These are phyloP conservation scores for Choreutis nemorana DNA, from an alignment of 2,888 invertebrate genomes.

Conservation along the genomic window DNA sequence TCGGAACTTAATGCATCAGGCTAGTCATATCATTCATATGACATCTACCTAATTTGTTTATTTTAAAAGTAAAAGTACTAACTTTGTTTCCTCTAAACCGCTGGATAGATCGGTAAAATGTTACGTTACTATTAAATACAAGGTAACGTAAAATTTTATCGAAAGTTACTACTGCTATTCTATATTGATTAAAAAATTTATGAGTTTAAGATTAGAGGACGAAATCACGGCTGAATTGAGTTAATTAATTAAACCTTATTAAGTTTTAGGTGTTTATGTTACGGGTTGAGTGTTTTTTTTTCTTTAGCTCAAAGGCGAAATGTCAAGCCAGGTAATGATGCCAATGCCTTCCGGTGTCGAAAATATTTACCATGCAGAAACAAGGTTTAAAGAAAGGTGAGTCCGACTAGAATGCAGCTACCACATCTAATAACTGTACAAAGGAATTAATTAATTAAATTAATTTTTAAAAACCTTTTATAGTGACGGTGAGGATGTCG, in stretches of 20 bases:
- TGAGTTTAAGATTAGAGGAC: too few species aligned
- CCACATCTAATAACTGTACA: not conserved
- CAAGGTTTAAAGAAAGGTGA: conserved; percentile 48
- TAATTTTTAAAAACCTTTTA: too few species aligned
- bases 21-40: conserved; percentile 18
- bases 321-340: conserved; percentile 84
- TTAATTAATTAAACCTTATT: too few species aligned
- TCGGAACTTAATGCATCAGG: conserved; percentile 75
- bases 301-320: conserved; percentile 76
- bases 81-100: not conserved
- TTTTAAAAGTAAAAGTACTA: not conserved
- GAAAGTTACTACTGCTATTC: too few species aligned
- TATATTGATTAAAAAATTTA: too few species aligned
- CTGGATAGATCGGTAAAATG: too few species aligned
- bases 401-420: not conserved
- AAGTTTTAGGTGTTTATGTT: too few species aligned
- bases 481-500: conserved; percentile 65
- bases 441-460: too few species aligned
- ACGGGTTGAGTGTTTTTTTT: too few species aligned
- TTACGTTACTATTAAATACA: not conserved
- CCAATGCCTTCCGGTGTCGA: conserved; percentile 85
- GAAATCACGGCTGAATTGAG: too few species aligned
- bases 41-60: not conserved
- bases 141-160: not conserved
- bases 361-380: conserved; percentile 69